phyloP scores from a whole-genome alignment of 1,140 invertebrate genomes.

The Dendrolimus kikuchii region DNA sequence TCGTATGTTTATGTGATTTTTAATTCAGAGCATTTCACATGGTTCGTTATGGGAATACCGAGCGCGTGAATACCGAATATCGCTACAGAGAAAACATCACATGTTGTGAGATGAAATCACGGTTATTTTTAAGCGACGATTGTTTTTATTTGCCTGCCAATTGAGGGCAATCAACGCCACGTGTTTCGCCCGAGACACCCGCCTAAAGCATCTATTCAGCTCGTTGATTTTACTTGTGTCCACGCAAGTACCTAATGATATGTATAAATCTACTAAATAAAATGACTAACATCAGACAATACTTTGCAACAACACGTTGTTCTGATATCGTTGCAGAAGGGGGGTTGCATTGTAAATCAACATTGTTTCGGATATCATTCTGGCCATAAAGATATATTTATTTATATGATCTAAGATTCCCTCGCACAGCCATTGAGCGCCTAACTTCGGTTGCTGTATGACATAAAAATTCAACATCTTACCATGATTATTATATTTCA shows the following conservation, averaged over 20 bases:
- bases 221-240: constrained; percentile 20
- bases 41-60: constrained; percentile 48
- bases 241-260: not conserved
- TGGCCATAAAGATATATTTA: too few relatives aligned
- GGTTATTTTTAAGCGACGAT: constrained; percentile 69
- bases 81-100: constrained; percentile 47
- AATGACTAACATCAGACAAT: too few relatives aligned
- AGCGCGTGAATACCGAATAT: constrained; percentile 32
- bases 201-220: constrained; percentile 57
- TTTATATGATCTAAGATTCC: too few relatives aligned
- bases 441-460: too few relatives aligned
- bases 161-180: constrained; percentile 69
- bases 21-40: constrained; percentile 56
- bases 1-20: constrained; percentile 41
- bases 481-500: too few relatives aligned
- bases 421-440: too few relatives aligned
- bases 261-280: too few relatives aligned
- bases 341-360: too few relatives aligned
- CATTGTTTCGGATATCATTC: too few relatives aligned
- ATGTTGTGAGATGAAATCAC: constrained; percentile 68
- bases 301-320: too few relatives aligned
- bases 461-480: too few relatives aligned
- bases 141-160: constrained; percentile 71
- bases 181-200: constrained; percentile 59
- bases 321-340: too few relatives aligned